Base-by-base conservation (phyloP, 2,797 vertebrate genomes). In the Heliangelus exortis region DNA sequence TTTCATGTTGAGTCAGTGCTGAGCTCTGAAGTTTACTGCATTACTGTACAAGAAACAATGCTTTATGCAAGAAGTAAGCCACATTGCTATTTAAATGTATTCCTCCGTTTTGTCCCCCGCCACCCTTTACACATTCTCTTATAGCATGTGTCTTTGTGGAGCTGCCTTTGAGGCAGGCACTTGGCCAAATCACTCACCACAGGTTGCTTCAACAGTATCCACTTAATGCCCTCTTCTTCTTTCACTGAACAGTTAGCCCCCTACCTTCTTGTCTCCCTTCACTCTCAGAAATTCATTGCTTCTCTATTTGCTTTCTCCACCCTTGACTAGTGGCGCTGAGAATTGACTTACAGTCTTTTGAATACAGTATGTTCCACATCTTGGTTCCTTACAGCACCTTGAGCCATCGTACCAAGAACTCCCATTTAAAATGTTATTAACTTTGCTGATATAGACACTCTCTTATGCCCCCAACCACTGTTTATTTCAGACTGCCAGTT, bases 401-500 rank as follows among this genome's bases (percentile, higher is more conserved):
- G 95, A 97, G 90, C 96, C 92, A 95, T 82, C 10, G 47, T 96
- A 97, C 95, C 96, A 98, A 97, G 95, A 97, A 97, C 97, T 97
- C 90, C 93, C 77, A 97, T 97, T 97, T 97, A 96, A 96, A 97
- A 98, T 93, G 95, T 96, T 97, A 97, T 97, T 97, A 98, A 97
- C 92, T 98, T 94, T 94, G 88, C 92, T 94, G 95, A 96, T 96
- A 96, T 96, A 97, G 97, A 97, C 94, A 96, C 95, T 92, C 90
- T 95, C 96, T 96, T 94, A 95, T 95, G 87, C 89, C 91, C 96
- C 90, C 90, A 94, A 96, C 90, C 92, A 96, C 91, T 91, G 95
- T 97, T 98, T 97, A 97, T 98, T 97, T 97, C 97, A 94, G 73
- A 43, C 96, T 96, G 92, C 93, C 93, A 97, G 87, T 94, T 96